phyloP scores from a whole-genome alignment of 2,888 invertebrate species.

The Julus scandinavius region DNA sequence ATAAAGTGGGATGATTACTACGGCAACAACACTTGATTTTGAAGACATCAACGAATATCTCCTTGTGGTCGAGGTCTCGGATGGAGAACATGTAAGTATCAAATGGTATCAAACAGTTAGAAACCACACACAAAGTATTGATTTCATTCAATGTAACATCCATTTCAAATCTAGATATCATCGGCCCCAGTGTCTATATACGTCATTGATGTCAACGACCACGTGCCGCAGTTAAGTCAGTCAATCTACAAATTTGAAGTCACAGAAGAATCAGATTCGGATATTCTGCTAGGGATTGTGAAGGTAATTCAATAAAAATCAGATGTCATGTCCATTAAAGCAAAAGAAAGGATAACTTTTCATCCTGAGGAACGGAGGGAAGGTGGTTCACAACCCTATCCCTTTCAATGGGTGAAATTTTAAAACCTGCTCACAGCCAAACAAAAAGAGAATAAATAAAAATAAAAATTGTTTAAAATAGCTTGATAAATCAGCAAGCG shows the following conservation, averaged over 20 bases:
- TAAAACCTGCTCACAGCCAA: too few relatives aligned
- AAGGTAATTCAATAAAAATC: too few relatives aligned
- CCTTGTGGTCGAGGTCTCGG: slow-evolving; percentile 55
- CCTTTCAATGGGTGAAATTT: too few relatives aligned
- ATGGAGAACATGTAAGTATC: slow-evolving; percentile 57
- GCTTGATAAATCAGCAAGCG: too few relatives aligned
- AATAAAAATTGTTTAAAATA: too few relatives aligned
- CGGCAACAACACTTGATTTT: slow-evolving; percentile 54
- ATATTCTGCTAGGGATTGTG: slow-evolving; percentile 56
- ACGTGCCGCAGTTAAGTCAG: slow-evolving; percentile 83
- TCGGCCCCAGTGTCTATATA: slow-evolving; percentile 73
- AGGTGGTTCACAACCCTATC: too few relatives aligned
- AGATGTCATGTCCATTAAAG: too few relatives aligned
- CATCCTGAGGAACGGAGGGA: too few relatives aligned
- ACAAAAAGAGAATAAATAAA: too few relatives aligned
- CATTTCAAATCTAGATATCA: slow-evolving; percentile 52
- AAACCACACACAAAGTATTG: background rate
- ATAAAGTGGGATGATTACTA: slow-evolving; percentile 56
- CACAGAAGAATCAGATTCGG: slow-evolving; percentile 74
- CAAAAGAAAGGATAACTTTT: too few relatives aligned
- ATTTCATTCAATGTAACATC: background rate
- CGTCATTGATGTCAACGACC: slow-evolving; percentile 78
- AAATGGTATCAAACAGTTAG: background rate
- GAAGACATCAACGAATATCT: slow-evolving; percentile 54
- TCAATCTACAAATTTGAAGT: slow-evolving; percentile 85